Percentiles rank a stretch among this genome's conserved stretches.
phyloP scores from a whole-genome alignment of 2,113 vertebrate species.

The Herpetotheres cachinnans region DNA sequence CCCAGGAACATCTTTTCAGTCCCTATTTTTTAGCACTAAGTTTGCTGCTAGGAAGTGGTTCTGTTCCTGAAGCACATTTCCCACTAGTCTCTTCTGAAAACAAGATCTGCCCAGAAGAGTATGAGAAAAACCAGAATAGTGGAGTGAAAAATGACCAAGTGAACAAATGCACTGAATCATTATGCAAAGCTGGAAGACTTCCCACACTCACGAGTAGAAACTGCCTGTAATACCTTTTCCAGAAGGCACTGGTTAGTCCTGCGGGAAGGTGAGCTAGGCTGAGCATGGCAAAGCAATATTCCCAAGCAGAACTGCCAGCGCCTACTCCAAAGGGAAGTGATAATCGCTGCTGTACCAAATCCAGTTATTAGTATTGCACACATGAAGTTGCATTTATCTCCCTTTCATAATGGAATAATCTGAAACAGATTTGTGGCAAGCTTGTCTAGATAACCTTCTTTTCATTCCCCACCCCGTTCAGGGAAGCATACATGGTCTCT shows the following conservation, averaged over 20 bases:
- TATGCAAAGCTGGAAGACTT: neutral
- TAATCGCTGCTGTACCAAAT: neutral
- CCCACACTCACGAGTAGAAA: neutral
- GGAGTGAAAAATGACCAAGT: neutral
- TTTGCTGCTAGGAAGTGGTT: neutral
- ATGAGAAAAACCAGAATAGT: neutral
- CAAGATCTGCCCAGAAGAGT: neutral
- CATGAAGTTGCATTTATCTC: neutral
- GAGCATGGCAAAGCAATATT: neutral
- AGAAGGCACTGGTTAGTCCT: neutral
- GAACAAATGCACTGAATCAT: fast-evolving
- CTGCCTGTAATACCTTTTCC: neutral
- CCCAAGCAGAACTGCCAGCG: neutral
- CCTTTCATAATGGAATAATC: neutral
- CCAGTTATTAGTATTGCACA: neutral
- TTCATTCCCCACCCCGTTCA: neutral
- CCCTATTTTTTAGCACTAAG: neutral
- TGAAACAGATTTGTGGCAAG: neutral
- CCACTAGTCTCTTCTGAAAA: neutral
- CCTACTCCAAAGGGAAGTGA: neutral
- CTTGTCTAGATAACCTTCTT: neutral
- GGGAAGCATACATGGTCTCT: neutral
- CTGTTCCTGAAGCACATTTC: neutral
- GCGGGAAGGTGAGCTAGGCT: neutral
- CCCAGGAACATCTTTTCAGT: neutral